Evolutionary conservation across 2,113 vertebrate genomes (phyloP), one percentile per base, ranked within the genome.

Genomic region (Cebidichthys violaceus): DNA sequence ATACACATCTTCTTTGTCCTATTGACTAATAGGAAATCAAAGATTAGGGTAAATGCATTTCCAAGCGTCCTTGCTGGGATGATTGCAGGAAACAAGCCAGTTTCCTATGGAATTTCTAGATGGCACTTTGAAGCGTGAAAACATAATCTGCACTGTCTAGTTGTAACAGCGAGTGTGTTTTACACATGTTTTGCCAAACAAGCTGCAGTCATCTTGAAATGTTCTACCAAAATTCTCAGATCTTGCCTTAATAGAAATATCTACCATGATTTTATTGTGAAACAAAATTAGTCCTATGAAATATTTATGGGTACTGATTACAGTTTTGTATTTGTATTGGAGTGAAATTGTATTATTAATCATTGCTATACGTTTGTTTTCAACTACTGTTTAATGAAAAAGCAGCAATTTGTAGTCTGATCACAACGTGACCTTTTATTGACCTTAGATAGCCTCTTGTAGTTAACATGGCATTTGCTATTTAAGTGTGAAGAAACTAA

Each of bases 371-470:
- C 9, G 20, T 0, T 8, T 50, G 24, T 60, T 37, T 54, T 54
- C 39, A 50, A 50, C 6, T n/a, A 9, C 8, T 47, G 9, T 54
- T n/a, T n/a, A 33, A 27, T 72, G 27, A n/a, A 27, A 54, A 74
- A 47, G 1, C n/a, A 24, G 20, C 10, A 68, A 27, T 17, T 45
- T 70, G 2, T 69, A 31, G 27, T 52, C 59, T 65, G 14, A 54
- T 66, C 13, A 45, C 47, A 59, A 52, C 62, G 22, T 89, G 84
- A 84, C 81, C 70, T 88, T 86, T 85, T 69, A 81, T 66, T 89
- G 82, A 84, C 81, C 62, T 86, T 65, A 64, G n/a, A 47, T 62
- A 75, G 9, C 33, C 50, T 77, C 13, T 31, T 24, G 33, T 7
- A n/a, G 29, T 35, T 79, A 2, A 41, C 24, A 22, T 5, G 39